Evolutionary conservation across 2,113 vertebrate species (phyloP).

Genomic region (Caracal caracal): DNA sequence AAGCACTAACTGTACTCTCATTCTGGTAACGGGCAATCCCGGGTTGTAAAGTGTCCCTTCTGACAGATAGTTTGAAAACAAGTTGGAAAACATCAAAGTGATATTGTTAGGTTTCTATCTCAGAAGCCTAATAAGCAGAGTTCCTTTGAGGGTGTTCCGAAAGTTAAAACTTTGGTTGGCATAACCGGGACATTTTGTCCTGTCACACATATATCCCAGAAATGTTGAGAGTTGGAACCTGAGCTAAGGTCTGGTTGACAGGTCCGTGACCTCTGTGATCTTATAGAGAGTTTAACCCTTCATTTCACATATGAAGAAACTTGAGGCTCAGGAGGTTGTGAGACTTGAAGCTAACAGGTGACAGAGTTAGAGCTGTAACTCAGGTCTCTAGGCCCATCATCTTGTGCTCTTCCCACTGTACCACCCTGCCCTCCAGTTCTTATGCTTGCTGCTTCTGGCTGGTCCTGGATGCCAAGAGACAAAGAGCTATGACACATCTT

Average conservation of each 20-base stretch:
- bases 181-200: not conserved
- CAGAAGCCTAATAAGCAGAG: not conserved
- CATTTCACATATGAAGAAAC: slow-evolving; percentile 8
- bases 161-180: not conserved
- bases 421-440: not conserved
- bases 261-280: not conserved
- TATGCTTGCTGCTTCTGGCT: not conserved
- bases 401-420: not conserved
- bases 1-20: not conserved
- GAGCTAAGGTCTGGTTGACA: not conserved
- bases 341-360: not conserved
- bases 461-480: not conserved
- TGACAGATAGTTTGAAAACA: not conserved
- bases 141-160: not conserved
- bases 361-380: not conserved
- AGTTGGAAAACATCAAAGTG: not conserved
- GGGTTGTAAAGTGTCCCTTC: not conserved
- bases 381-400: not conserved
- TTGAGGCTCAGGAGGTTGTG: not conserved
- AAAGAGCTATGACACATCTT: not conserved
- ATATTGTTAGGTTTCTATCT: not conserved
- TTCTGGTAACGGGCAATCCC: not conserved
- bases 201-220: not conserved
- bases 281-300: not conserved
- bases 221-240: slow-evolving; percentile 4